A percentile compares a stretch with the other conserved stretches of the same genome.
phyloP scores from a whole-genome alignment of 2,888 invertebrate genomes.

The Caenorhabditis sp. region DNA sequence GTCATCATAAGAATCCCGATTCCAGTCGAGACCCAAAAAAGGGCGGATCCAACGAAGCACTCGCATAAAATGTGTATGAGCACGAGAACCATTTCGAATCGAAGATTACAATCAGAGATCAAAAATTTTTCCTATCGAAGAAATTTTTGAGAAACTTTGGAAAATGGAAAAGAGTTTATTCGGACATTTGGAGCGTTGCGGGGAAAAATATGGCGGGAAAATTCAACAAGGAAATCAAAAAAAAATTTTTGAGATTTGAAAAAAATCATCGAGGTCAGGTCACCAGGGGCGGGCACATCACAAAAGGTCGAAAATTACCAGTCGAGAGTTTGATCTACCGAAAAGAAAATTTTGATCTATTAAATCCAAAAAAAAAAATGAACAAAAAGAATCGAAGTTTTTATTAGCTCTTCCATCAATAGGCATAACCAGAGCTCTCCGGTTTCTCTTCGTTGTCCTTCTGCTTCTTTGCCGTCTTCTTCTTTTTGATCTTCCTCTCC shows the following conservation, averaged over 20 bases:
- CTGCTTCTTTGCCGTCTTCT: not conserved
- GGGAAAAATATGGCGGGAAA: constrained; percentile 2
- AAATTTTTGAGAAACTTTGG: not conserved
- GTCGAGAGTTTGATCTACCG: too few relatives aligned
- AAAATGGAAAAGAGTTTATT: constrained; percentile 14
- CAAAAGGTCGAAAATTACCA: not conserved
- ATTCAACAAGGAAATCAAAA: not conserved
- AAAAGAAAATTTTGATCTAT: too few relatives aligned
- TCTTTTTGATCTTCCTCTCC: not conserved
- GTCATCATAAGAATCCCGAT: not conserved
- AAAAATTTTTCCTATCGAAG: not conserved
- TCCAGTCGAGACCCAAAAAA: too few relatives aligned
- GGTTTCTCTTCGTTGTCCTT: constrained; percentile 23
- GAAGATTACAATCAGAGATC: constrained; percentile 36
- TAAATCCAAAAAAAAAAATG: too few relatives aligned
- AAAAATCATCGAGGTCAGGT: not conserved
- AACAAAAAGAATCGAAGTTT: too few relatives aligned
- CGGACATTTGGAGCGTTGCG: not conserved
- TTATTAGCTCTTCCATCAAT: too few relatives aligned
- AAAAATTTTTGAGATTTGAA: not conserved
- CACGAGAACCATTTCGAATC: constrained; percentile 5
- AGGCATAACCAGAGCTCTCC: constrained; percentile 28
- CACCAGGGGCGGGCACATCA: not conserved
- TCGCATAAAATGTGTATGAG: too few relatives aligned
- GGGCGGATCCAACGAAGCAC: too few relatives aligned